Conservation (phyloP, 1,140 invertebrate species). For the Oedothorax gibbosus region DNA sequence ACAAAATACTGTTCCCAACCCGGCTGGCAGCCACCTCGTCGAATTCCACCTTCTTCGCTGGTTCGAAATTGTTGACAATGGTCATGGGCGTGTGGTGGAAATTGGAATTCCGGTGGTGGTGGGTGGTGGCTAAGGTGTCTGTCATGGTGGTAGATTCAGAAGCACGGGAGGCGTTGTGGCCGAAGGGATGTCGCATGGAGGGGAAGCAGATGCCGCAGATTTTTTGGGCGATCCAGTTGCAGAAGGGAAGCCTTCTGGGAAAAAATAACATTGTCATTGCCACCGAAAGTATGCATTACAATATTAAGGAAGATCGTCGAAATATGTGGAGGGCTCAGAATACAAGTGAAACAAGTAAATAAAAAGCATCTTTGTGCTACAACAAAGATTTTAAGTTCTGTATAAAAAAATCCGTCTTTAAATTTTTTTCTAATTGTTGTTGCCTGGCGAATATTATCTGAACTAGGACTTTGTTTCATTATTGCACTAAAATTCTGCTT, state of each 20-base stretch:
- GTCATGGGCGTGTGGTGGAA: constrained; percentile 24
- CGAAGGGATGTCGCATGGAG: constrained; percentile 47
- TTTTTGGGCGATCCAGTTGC: constrained; percentile 62
- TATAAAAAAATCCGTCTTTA: no score
- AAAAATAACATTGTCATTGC: constrained; percentile 46
- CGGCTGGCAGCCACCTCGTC: no score
- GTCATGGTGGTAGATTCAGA: constrained; percentile 62
- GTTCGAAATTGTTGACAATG: neutral
- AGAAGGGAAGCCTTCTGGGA: constrained; percentile 59
- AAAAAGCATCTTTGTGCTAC: no score
- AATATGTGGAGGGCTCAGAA: no score
- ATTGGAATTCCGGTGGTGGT: constrained; percentile 28
- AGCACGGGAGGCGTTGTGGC: constrained; percentile 32
- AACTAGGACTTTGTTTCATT: no score
- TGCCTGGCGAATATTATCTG: no score
- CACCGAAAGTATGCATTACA: neutral
- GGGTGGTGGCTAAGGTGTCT: constrained; percentile 48
- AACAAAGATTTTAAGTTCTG: no score
- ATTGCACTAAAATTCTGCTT: no score
- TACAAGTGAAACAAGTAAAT: no score
- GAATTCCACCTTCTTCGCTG: no score
- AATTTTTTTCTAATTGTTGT: no score
- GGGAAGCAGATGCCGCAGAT: constrained; percentile 60
- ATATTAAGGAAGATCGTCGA: neutral
- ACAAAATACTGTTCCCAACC: no score